A percentile compares a stretch with the other conserved stretches of the same genome.
phyloP scores from a whole-genome alignment of 2,113 vertebrate genomes.

The Machaerirhynchus nigripectus region DNA sequence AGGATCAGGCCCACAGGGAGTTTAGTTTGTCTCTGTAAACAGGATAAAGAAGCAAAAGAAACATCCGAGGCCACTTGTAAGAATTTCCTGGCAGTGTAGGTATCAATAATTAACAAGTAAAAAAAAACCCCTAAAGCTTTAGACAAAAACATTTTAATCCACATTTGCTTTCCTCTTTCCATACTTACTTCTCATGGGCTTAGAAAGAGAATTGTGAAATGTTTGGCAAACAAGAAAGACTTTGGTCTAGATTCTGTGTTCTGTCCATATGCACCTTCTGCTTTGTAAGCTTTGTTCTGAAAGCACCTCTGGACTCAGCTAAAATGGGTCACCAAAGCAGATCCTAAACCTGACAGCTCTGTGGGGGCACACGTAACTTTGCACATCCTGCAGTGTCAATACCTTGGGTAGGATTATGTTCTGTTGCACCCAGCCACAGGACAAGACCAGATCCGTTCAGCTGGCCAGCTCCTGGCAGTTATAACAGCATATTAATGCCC shows the following conservation, averaged over 20 bases:
- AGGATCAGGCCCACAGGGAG: constrained; percentile 11
- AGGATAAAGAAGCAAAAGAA: constrained; percentile 45
- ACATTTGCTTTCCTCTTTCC: not conserved
- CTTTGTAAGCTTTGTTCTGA: constrained; percentile 3
- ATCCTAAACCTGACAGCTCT: not conserved
- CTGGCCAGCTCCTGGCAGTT: not conserved
- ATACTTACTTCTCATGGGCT: not conserved
- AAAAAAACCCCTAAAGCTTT: not conserved
- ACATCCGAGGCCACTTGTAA: constrained; percentile 18
- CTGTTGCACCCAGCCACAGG: not conserved
- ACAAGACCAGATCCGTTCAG: not conserved
- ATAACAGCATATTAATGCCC: not conserved
- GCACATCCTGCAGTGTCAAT: not conserved
- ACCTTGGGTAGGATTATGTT: not conserved
- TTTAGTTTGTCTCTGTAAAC: constrained; percentile 38
- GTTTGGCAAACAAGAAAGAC: constrained; percentile 11
- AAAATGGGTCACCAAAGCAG: not conserved
- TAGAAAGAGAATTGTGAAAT: constrained; percentile 25
- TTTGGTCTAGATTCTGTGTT: not conserved
- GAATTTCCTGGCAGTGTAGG: constrained; percentile 46
- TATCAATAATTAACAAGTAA: constrained; percentile 17
- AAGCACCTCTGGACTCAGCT: not conserved
- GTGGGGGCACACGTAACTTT: not conserved
- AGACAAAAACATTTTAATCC: not conserved
- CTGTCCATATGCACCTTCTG: not conserved